Conservation (phyloP, 2,797 vertebrate genomes). For the Glossophaga mutica region DNA sequence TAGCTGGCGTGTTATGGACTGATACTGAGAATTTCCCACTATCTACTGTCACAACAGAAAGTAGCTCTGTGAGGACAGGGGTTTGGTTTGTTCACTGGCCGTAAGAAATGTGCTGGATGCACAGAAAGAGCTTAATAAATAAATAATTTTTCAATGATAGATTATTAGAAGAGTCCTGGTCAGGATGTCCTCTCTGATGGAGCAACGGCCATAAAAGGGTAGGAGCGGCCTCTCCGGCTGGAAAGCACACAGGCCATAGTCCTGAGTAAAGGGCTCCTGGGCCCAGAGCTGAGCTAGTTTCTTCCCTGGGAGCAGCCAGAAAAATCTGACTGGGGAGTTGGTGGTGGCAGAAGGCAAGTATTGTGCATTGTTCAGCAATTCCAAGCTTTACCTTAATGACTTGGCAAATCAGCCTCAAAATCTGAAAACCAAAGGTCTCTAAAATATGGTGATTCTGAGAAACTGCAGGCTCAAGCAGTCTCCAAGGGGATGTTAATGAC, state of each 20-base stretch:
- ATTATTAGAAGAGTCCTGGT: background rate
- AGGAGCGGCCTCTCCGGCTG: too few relatives aligned
- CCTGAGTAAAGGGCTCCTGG: background rate
- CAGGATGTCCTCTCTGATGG: background rate
- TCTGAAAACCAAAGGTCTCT: constrained; percentile 61
- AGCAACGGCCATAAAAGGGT: background rate
- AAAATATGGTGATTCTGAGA: constrained; percentile 30
- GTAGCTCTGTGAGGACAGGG: background rate
- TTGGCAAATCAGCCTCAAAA: constrained; percentile 67
- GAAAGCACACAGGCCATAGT: background rate
- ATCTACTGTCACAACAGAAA: background rate
- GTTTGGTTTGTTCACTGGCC: background rate
- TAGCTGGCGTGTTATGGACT: background rate
- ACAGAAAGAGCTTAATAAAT: background rate
- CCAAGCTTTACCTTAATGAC: constrained; percentile 59
- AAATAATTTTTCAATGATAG: background rate
- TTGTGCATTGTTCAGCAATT: constrained; percentile 46
- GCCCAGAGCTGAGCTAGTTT: background rate
- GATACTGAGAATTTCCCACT: background rate
- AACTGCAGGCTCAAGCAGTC: constrained; percentile 69
- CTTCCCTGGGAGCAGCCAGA: background rate
- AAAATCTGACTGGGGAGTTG: background rate
- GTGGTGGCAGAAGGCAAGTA: background rate
- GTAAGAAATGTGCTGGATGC: background rate
- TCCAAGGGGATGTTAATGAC: constrained; percentile 66